These are phyloP conservation scores for Saccostrea cuccullata DNA, from an alignment of 1,140 invertebrate species.

Conservation along the genomic window DNA sequence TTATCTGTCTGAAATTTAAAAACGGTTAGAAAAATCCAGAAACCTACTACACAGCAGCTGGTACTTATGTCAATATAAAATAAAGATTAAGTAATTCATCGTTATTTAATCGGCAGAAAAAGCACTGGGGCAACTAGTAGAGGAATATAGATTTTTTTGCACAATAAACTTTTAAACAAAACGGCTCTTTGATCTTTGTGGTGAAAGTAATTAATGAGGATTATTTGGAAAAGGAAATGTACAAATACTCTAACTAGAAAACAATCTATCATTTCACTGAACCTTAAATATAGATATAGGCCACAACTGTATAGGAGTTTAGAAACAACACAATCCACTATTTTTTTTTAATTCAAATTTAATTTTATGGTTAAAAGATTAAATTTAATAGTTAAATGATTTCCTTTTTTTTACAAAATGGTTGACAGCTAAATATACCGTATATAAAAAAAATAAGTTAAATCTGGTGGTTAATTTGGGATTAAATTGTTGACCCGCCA, in stretches of 20 bases:
- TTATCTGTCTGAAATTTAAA: too few relatives aligned
- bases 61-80: not conserved
- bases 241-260: not conserved
- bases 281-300: not conserved
- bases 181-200: not conserved
- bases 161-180: conserved; percentile 3
- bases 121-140: not conserved
- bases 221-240: not conserved
- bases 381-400: too few relatives aligned
- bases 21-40: not conserved
- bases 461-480: too few relatives aligned
- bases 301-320: not conserved
- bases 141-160: not conserved
- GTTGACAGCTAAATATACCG: too few relatives aligned
- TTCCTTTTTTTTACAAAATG: too few relatives aligned
- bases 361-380: too few relatives aligned
- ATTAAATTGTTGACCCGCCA: too few relatives aligned
- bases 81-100: not conserved
- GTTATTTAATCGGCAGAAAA: not conserved
- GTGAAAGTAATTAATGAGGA: not conserved
- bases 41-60: not conserved
- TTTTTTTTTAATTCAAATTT: too few relatives aligned
- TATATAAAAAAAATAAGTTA: too few relatives aligned
- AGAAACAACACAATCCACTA: not conserved
- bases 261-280: not conserved